phyloP scores from a whole-genome alignment of 2,888 invertebrate species.

The Archips xylosteana region DNA sequence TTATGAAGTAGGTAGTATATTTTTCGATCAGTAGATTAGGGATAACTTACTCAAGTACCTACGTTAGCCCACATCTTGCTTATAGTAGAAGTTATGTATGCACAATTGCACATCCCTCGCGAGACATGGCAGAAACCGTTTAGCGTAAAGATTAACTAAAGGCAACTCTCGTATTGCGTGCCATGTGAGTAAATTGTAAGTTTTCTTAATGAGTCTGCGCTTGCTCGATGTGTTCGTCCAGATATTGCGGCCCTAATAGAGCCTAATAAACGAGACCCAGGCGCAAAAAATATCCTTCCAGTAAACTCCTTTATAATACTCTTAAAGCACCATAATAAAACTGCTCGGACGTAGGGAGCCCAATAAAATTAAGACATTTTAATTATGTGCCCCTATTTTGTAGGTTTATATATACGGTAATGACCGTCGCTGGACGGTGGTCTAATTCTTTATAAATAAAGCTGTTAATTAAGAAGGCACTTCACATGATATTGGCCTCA shows the following conservation, averaged over 20 bases:
- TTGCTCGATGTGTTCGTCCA: neutral
- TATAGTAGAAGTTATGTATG: too few relatives aligned
- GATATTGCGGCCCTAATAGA: constrained; percentile 9
- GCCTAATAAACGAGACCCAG: constrained; percentile 20
- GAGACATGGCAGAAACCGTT: too few relatives aligned
- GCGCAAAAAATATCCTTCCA: constrained; percentile 46
- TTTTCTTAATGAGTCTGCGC: neutral
- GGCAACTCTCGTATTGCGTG: too few relatives aligned
- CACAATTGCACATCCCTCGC: too few relatives aligned
- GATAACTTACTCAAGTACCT: too few relatives aligned
- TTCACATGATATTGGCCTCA: constrained; percentile 70
- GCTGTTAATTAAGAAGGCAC: constrained; percentile 77
- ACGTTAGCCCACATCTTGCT: too few relatives aligned
- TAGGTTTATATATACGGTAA: constrained; percentile 67
- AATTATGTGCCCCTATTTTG: constrained; percentile 82
- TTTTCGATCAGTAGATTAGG: too few relatives aligned
- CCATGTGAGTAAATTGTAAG: neutral
- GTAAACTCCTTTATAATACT: constrained; percentile 65
- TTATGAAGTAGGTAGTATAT: too few relatives aligned
- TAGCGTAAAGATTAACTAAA: too few relatives aligned
- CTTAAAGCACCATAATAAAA: constrained; percentile 69
- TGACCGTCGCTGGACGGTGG: constrained; percentile 71
- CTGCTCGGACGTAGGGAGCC: constrained; percentile 59
- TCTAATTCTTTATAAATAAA: constrained; percentile 81
- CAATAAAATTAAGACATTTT: constrained; percentile 85